Evolutionary conservation across 2,797 vertebrate genomes (phyloP), one percentile per base, ranked within the genome.

Genomic region (Jordanella pulchra): DNA sequence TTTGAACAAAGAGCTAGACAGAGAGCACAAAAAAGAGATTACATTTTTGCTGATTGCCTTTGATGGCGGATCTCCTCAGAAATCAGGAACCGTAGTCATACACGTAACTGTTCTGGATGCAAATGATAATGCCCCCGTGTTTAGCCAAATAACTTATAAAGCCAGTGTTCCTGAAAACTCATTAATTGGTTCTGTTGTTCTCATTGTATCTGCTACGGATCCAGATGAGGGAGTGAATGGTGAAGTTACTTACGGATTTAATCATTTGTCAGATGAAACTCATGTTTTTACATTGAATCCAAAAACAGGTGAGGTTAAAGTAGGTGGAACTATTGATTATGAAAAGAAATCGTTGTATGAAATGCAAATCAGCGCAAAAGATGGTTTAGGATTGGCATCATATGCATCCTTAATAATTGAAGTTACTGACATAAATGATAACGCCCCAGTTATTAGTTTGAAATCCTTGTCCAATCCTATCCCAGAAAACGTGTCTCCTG

Each of bases 391-490:
- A 0, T 9, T 91, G 1, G 82, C 88, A 0, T 86, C 91, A 0
- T 89, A 90, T 5, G 83, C 87, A 0, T 88, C 86, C 72, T 65
- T 93, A 0, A 1, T 87, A 0, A 83, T 93, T 68, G 85, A 92
- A 65, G 50, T 93, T 6, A 66, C 56, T 15, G 91, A 93, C 69
- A 4, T 88, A 0, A 94, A 93, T 65, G 93, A 94, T n/a, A 93
- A 94, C 0, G 54, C 83, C 0, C 95, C 95, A 0, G 86, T 93
- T 1, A 87, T 96, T 7, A 76, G 66, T 0, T 5, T 96, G 0
- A 92, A 94, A 13, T 94, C 95, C 0, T 44, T 94, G 3, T 83
- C 60, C 0, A 76, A 73, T 0, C 86, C 89, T 10, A 84, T 96
- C 18, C 79, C 94, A 0, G 95, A 96, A 74, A 94, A 94, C 3